phyloP scores from a whole-genome alignment of 2,888 invertebrate genomes.

The Synanthedon andrenaeformis region DNA sequence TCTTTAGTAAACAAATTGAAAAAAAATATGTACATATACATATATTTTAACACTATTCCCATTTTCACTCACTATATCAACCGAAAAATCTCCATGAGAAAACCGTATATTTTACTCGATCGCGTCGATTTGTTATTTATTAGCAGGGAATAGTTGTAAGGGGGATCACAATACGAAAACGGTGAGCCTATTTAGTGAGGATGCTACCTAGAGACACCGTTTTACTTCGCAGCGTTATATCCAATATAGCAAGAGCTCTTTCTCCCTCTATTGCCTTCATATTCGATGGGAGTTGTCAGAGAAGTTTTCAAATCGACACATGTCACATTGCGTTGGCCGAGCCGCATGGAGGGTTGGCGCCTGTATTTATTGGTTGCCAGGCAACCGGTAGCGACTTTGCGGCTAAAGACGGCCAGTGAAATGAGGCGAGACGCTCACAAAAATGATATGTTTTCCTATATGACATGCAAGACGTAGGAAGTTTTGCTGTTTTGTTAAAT shows the following conservation, averaged over 20 bases:
- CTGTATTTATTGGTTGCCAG: conserved; percentile 52
- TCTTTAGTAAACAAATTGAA: no score
- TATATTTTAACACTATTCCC: neutral
- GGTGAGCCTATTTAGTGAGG: conserved; percentile 62
- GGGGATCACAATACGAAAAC: conserved; percentile 59
- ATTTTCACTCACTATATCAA: neutral
- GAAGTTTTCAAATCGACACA: conserved; percentile 25
- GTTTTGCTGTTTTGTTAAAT: conserved; percentile 28
- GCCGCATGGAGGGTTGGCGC: conserved; percentile 36
- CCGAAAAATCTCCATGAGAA: conserved; percentile 46
- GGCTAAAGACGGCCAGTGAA: conserved; percentile 43
- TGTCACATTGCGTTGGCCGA: conserved; percentile 32
- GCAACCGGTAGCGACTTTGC: conserved; percentile 48
- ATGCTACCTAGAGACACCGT: conserved; percentile 49
- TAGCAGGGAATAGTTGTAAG: conserved; percentile 65
- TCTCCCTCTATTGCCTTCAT: conserved; percentile 26
- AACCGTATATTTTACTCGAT: conserved; percentile 62
- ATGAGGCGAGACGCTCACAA: conserved; percentile 48
- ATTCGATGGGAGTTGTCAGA: neutral
- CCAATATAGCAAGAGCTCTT: conserved; percentile 39
- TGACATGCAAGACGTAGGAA: conserved; percentile 38
- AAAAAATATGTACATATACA: neutral
- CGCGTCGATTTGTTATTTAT: conserved; percentile 70
- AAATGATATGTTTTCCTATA: conserved; percentile 47
- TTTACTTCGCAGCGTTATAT: conserved; percentile 37